Evolutionary conservation across 2,888 invertebrate genomes (phyloP).

Genomic region (Odontothrips loti): DNA sequence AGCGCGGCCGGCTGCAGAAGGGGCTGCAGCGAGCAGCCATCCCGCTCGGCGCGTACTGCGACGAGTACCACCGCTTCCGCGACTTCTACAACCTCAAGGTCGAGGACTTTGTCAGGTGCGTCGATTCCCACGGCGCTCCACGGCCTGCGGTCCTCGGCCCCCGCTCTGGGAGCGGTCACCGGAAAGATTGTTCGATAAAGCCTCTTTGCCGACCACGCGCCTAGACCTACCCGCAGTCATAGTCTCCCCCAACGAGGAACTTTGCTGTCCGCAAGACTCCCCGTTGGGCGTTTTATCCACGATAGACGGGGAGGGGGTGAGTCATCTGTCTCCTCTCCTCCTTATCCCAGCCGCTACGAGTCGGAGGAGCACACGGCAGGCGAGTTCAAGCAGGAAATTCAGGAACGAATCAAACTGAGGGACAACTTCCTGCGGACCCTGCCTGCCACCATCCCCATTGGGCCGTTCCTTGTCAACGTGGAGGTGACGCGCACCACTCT

Average conservation of each 20-base stretch:
- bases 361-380: constrained; percentile 60
- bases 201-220: too few relatives aligned
- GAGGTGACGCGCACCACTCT: constrained; percentile 63
- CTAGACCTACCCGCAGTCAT: too few relatives aligned
- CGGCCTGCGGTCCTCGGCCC: too few relatives aligned
- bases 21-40: constrained; percentile 64
- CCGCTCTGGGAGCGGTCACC: too few relatives aligned
- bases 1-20: constrained; percentile 56
- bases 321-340: not conserved
- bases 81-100: constrained; percentile 61
- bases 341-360: constrained; percentile 50
- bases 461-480: constrained; percentile 69
- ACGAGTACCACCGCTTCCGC: constrained; percentile 59
- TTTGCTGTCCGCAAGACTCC: too few relatives aligned
- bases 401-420: constrained; percentile 61
- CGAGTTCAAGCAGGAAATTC: constrained; percentile 68
- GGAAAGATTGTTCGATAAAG: too few relatives aligned
- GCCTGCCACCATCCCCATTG: constrained; percentile 69
- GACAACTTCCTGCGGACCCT: constrained; percentile 61
- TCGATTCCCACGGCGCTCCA: too few relatives aligned
- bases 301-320: too few relatives aligned
- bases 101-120: constrained; percentile 65
- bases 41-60: constrained; percentile 69
- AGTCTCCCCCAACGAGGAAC: too few relatives aligned
- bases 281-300: too few relatives aligned